Conservation (phyloP, 2,113 vertebrate genomes). For the Semicossyphus pulcher region DNA sequence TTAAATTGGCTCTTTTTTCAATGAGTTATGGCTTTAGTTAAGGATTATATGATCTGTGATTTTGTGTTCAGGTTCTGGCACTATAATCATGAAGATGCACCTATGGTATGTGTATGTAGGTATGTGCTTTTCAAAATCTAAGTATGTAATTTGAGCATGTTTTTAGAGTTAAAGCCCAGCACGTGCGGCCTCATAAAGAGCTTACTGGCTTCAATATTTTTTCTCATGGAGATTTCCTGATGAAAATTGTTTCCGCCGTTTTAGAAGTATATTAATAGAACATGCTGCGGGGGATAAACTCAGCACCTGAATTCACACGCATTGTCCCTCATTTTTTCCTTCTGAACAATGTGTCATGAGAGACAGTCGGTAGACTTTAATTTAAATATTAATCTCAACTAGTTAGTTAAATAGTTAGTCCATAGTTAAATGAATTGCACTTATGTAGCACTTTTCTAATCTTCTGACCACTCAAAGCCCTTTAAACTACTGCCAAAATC, state of each 20-base stretch:
- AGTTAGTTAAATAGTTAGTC: no score
- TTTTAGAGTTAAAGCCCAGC: conserved; percentile 66
- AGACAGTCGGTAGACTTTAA: conserved; percentile 26
- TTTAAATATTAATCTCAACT: conserved; percentile 8
- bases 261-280: conserved; percentile 73
- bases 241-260: conserved; percentile 68
- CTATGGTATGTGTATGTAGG: conserved; percentile 15
- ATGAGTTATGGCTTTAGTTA: conserved; percentile 33
- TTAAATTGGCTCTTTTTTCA: background rate
- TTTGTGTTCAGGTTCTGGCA: conserved; percentile 7
- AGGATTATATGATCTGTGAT: conserved; percentile 22
- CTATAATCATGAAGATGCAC: conserved; percentile 16
- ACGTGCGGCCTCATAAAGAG: conserved; percentile 70
- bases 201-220: conserved; percentile 58
- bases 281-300: conserved; percentile 49
- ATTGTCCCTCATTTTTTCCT: conserved; percentile 37
- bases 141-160: conserved; percentile 65
- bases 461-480: no score
- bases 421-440: no score
- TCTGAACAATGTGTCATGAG: conserved; percentile 55
- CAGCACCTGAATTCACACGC: conserved; percentile 31
- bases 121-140: conserved; percentile 28
- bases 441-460: no score
- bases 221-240: conserved; percentile 69
- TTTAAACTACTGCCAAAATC: no score